Evolutionary conservation across 2,888 invertebrate genomes (phyloP).

Genomic region (Sepiola atlantica): DNA sequence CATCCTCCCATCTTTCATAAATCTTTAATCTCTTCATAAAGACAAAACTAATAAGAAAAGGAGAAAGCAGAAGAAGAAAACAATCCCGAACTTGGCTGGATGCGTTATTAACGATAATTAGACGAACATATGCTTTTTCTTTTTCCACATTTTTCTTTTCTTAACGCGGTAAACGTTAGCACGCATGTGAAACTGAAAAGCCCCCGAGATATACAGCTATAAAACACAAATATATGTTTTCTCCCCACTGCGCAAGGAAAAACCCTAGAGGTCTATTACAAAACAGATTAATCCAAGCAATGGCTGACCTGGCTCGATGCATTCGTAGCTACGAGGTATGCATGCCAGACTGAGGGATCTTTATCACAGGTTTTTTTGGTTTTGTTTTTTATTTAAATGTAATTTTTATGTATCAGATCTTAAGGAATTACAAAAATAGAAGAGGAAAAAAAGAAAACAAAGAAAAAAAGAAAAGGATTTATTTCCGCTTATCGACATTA

Average conservation of each 20-base stretch:
- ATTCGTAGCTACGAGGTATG: neutral
- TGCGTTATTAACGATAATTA: constrained; percentile 25
- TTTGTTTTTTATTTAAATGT: neutral
- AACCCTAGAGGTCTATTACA: constrained; percentile 8
- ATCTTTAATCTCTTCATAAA: neutral
- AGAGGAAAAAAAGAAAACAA: neutral
- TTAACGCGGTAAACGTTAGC: neutral
- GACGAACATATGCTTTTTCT: neutral
- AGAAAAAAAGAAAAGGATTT: neutral
- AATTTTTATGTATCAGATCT: neutral
- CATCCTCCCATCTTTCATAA: neutral
- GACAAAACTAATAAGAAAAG: neutral
- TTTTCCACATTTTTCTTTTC: too few species aligned
- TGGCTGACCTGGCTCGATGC: neutral
- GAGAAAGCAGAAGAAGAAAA: neutral
- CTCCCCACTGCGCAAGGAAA: neutral
- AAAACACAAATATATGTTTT: constrained; percentile 35
- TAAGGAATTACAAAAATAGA: neutral
- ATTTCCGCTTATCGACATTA: neutral
- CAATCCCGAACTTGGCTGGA: neutral
- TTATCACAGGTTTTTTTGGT: neutral
- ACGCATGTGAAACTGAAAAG: neutral
- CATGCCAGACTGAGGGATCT: neutral
- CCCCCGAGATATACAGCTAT: neutral
- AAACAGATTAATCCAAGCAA: constrained; percentile 32